These are phyloP conservation scores for Tribolium madens DNA, from an alignment of 1,140 invertebrate genomes.

Conservation along the genomic window DNA sequence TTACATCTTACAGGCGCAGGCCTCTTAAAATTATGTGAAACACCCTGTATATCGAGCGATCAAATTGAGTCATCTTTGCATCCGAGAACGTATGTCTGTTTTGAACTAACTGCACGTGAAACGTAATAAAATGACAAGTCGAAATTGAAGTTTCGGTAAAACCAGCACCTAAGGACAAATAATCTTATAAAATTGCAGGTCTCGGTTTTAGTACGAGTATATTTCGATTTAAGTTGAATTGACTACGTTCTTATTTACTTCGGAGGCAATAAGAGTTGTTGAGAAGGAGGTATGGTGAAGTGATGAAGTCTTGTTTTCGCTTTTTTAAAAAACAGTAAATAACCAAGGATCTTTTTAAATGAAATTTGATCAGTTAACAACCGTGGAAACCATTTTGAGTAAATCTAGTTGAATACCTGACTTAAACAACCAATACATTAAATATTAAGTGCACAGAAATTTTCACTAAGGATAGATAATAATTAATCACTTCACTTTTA, in stretches of 20 bases:
- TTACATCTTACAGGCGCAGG: too few species aligned
- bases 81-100: too few species aligned
- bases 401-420: not conserved
- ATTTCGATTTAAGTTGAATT: conserved; percentile 37
- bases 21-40: too few species aligned
- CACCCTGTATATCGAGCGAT: too few species aligned
- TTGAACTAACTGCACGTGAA: too few species aligned
- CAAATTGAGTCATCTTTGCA: too few species aligned
- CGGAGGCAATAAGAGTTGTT: conserved; percentile 35
- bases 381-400: not conserved
- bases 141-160: too few species aligned
- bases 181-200: not conserved
- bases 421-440: too few species aligned
- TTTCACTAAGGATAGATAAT: too few species aligned
- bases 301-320: not conserved
- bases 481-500: too few species aligned
- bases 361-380: not conserved
- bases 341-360: not conserved
- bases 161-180: conserved; percentile 1
- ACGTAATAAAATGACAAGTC: too few species aligned
- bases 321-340: not conserved
- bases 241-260: conserved; percentile 43
- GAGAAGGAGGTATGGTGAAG: conserved; percentile 1
- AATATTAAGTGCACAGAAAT: too few species aligned
- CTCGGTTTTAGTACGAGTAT: not conserved